Evolutionary conservation across 2,113 vertebrate genomes (phyloP), one percentile per base, ranked within the genome.

Genomic region (Salvelinus fontinalis): DNA sequence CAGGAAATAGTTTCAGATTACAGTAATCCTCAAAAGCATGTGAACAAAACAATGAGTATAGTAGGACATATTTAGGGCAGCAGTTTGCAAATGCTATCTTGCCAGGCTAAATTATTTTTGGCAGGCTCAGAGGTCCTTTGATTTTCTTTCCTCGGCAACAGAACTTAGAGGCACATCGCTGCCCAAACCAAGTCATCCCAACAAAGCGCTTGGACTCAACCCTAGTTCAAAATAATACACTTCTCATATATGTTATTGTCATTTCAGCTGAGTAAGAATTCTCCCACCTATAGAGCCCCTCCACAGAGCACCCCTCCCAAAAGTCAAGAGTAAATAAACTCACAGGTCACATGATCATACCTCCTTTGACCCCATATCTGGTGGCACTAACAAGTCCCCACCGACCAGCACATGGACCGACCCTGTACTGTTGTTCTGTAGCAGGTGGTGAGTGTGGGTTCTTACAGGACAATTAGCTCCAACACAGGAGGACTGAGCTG

Each of bases 371-470:
- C 26, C 60, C 49, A 62, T 29, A 9, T 48, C 16, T 29, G 24
- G 81, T 67, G 65, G 27, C 89, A 83, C 54, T 57, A 66, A 85
- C 75, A 81, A 79, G 74, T 49, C 54, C 24, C 34, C 68, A 70
- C 67, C 79, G 62, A 66, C 82, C 65, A 51, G 68, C 7, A 60
- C 78, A 81, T 84, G 82, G 83, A 86, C 66, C 81, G 86, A 87
- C 26, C 5, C 24, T 24, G 24, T 13, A 67, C 20, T 26, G 13
- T 26, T 31, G 27, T 16, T 27, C 24, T 26, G 20, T 20, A 14
- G 20, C 81, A 81, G 83, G 70, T 78, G 81, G 67, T 78, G 29
- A 11, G 34, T 57, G 27, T 51, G 71, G 26, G 68, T 77, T 18
- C 48, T 60, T 79, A 76, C 51, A 75, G 60, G 70, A 71, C 67